Conservation (phyloP, 2,113 vertebrate genomes). For the Chaetodon trifascialis region DNA sequence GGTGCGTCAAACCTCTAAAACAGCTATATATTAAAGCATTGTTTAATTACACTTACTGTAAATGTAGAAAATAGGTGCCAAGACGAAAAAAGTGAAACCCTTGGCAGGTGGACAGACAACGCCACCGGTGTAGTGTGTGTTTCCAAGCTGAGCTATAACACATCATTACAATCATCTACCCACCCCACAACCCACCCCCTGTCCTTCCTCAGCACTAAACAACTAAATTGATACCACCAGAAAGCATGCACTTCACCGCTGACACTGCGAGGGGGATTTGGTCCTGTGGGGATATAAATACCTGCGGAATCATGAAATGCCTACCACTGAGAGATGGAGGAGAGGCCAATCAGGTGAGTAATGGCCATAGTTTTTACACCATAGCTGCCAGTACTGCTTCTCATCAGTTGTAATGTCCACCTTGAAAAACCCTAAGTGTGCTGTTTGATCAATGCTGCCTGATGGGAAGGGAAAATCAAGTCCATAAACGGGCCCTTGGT, state of each 20-base stretch:
- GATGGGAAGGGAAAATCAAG: constrained; percentile 85
- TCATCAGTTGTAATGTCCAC: constrained; percentile 86
- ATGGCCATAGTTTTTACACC: constrained; percentile 82
- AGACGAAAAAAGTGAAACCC: constrained; percentile 40
- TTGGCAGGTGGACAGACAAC: constrained; percentile 43
- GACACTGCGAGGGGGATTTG: constrained; percentile 67
- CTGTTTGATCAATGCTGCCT: constrained; percentile 84
- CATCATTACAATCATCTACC: constrained; percentile 72
- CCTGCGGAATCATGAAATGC: constrained; percentile 83
- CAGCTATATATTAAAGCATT: neutral
- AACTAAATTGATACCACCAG: constrained; percentile 78
- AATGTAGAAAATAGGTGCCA: constrained; percentile 36
- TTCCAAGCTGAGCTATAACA: constrained; percentile 62
- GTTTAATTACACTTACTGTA: constrained; percentile 10
- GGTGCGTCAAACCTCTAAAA: constrained; percentile 1
- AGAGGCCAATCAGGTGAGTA: constrained; percentile 86
- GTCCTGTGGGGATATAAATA: constrained; percentile 84
- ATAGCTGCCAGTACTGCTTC: constrained; percentile 74
- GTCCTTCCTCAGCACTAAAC: constrained; percentile 76
- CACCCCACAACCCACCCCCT: constrained; percentile 42
- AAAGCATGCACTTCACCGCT: constrained; percentile 82
- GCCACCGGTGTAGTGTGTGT: constrained; percentile 29
- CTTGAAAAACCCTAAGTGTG: constrained; percentile 83
- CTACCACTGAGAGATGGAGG: constrained; percentile 79
- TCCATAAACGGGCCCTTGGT: constrained; percentile 83